Base-by-base conservation (phyloP, 1,140 invertebrate genomes). In the Thaumatotibia leucotreta region DNA sequence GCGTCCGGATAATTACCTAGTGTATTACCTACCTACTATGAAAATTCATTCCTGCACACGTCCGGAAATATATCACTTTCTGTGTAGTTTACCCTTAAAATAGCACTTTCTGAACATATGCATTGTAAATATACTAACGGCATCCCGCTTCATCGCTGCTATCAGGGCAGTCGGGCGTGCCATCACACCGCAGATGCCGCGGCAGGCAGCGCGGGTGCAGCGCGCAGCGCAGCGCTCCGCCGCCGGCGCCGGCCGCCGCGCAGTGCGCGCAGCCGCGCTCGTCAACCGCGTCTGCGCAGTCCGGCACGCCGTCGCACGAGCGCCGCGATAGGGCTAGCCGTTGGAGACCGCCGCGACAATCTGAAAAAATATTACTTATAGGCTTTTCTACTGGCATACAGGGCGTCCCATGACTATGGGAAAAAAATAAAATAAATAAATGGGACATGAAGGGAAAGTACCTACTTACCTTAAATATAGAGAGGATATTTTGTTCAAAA, bases 141-240 rank as follows among this genome's bases (percentile, higher is more conserved):
- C 97, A 98, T 75, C 95, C 94, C 77, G 94, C 93, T 83, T 98
- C 97, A 73, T 98, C 97, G 69, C 95, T 95, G 10, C 95, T 96
- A 83, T 97, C 96, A 0, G 95, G 94, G 79, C 97, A 98, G 83
- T 98, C 96, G 0, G 93, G 88, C 54, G 94, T 93, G 35, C 96
- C 96, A 81, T 97, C 96, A 83, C 97, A 98, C 64, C 95, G 93
- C 71, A 95, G 93, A 33, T 92, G 91, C 4, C 89, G 88, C 0
- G 95, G 93, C 69, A 97, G 93, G 80, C 97, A 98, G 9, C 92
- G 92, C 63, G 94, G 92, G 9, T 95, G 94, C 23, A 95, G 92
- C 0, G 96, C 96, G 79, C 97, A 98, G 68, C 96, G 96, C 61
- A 97, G 88, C 5, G 91, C 91, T 10, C 74, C 70, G 6, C 39